These are phyloP conservation scores for Leucozona laternaria DNA, from an alignment of 2,888 invertebrate species.

Conservation along the genomic window DNA sequence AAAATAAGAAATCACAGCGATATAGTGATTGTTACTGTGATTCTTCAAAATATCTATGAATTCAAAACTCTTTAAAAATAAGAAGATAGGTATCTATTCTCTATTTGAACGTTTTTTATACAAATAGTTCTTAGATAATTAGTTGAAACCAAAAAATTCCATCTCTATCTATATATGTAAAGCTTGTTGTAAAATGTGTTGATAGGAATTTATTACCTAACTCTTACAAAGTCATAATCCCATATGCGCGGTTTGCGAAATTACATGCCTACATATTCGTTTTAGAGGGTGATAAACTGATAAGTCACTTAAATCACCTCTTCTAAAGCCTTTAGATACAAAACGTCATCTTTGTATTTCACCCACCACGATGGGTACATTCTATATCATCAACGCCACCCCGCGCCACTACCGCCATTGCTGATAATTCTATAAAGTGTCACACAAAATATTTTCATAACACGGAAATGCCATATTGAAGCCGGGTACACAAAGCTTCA, in stretches of 20 bases:
- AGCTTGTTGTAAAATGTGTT: not conserved
- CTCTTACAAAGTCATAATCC: slow-evolving; percentile 22
- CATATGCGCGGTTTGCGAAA: slow-evolving; percentile 50
- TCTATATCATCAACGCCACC: not conserved
- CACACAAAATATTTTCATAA: slow-evolving; percentile 45
- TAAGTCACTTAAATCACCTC: slow-evolving; percentile 43
- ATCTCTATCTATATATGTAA: not conserved
- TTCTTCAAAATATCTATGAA: too few species aligned
- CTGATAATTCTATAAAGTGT: slow-evolving; percentile 2
- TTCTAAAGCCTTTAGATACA: slow-evolving; percentile 10
- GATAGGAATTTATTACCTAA: not conserved
- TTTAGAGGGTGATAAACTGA: slow-evolving; percentile 11
- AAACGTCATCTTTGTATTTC: slow-evolving; percentile 50
- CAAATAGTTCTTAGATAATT: too few species aligned
- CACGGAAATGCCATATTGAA: slow-evolving; percentile 67
- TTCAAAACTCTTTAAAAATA: too few species aligned
- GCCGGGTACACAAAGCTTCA: slow-evolving; percentile 45
- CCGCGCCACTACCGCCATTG: too few species aligned
- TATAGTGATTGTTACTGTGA: too few species aligned
- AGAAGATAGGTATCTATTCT: too few species aligned
- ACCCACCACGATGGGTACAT: not conserved
- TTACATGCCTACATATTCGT: not conserved
- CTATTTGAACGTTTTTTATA: too few species aligned
- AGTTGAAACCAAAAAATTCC: too few species aligned
- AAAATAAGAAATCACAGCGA: too few species aligned